Evolutionary conservation across 2,888 invertebrate species (phyloP).

Genomic region (Electrophaes corylata): DNA sequence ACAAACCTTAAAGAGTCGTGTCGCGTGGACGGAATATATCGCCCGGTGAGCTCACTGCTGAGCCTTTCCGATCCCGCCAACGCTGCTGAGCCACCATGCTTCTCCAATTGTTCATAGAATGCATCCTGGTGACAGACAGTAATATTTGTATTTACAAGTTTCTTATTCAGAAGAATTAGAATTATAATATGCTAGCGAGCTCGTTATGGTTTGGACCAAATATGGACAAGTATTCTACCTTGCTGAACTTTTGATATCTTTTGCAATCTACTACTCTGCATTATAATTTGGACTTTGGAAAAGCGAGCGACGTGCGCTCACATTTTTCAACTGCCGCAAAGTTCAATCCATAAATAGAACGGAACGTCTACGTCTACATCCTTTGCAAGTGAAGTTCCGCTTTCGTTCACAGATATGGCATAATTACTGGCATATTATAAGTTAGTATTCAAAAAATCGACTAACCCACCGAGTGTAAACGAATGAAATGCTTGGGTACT

Average conservation of each 20-base stretch:
- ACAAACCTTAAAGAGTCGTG: conserved; percentile 67
- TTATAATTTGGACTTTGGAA: too few relatives aligned
- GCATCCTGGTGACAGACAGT: conserved; percentile 86
- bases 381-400: too few relatives aligned
- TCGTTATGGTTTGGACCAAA: background rate
- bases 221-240: background rate
- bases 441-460: too few relatives aligned
- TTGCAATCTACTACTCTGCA: background rate
- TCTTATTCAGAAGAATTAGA: background rate
- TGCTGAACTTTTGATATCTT: background rate
- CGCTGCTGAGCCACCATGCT: conserved; percentile 86
- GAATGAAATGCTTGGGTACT: too few relatives aligned
- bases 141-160: background rate
- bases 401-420: too few relatives aligned
- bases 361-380: too few relatives aligned
- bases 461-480: too few relatives aligned
- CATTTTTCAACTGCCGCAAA: too few relatives aligned
- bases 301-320: too few relatives aligned
- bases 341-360: too few relatives aligned
- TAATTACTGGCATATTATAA: too few relatives aligned
- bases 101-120: conserved; percentile 96
- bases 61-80: conserved; percentile 80
- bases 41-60: conserved; percentile 61
- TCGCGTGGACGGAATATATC: conserved; percentile 66
- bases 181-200: background rate